Conservation (phyloP, 2,888 invertebrate species). For the Allacma fusca region DNA sequence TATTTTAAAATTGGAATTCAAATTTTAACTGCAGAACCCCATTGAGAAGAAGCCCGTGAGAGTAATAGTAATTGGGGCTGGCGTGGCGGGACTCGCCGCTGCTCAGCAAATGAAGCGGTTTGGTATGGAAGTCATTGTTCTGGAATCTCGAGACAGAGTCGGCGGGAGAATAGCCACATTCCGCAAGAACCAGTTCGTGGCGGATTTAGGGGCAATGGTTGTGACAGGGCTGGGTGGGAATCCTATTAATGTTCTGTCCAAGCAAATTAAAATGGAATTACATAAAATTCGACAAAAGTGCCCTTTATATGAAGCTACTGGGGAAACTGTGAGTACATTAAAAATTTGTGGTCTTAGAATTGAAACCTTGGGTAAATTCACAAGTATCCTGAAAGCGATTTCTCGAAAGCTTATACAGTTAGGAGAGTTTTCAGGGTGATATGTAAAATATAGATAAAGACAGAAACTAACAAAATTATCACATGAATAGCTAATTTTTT, state of each 20-base stretch:
- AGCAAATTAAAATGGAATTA: slow-evolving; percentile 96
- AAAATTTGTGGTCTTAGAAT: not conserved
- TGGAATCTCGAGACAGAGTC: slow-evolving; percentile 79
- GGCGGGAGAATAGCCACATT: slow-evolving; percentile 97
- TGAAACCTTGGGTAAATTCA: too few relatives aligned
- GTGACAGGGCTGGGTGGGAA: slow-evolving; percentile 96
- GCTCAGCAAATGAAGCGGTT: slow-evolving; percentile 94
- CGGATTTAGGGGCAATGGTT: slow-evolving; percentile 92
- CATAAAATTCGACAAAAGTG: slow-evolving; percentile 95
- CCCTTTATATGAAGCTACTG: slow-evolving; percentile 94
- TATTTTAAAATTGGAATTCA: too few relatives aligned
- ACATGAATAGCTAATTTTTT: too few relatives aligned
- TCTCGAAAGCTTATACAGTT: too few relatives aligned
- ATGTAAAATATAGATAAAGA: too few relatives aligned
- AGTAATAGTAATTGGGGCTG: slow-evolving; percentile 76
- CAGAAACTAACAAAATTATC: too few relatives aligned
- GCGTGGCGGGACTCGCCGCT: slow-evolving; percentile 93
- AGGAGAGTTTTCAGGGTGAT: too few relatives aligned
- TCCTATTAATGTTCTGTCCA: slow-evolving; percentile 92
- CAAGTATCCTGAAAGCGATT: too few relatives aligned
- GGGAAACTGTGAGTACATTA: slow-evolving; percentile 68
- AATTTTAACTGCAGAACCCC: not conserved
- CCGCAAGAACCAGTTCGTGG: slow-evolving; percentile 83
- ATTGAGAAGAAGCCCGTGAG: slow-evolving; percentile 66
- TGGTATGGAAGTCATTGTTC: slow-evolving; percentile 91